phyloP scores from a whole-genome alignment of 1,140 invertebrate genomes.

The Brachionus koreanus region DNA sequence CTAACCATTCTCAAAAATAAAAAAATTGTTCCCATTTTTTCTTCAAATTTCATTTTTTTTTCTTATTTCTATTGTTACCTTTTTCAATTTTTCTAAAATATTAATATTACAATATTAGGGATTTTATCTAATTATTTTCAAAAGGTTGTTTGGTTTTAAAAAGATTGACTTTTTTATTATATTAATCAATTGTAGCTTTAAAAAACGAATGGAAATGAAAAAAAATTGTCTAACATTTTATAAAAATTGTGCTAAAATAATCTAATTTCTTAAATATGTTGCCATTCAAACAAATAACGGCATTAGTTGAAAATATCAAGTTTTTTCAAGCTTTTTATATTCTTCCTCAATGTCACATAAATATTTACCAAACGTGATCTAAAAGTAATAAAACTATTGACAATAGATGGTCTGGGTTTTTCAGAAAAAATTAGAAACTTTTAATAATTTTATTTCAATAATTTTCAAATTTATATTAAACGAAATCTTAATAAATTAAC shows the following conservation, averaged over 20 bases:
- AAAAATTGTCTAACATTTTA: too few relatives aligned
- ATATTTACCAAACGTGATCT: background rate
- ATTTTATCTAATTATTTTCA: too few relatives aligned
- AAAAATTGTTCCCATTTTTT: background rate
- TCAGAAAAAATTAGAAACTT: background rate
- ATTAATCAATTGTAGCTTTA: too few relatives aligned
- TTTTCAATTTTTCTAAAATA: background rate
- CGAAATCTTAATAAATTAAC: background rate
- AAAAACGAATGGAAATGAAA: too few relatives aligned
- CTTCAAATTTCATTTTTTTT: background rate
- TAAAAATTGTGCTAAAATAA: too few relatives aligned
- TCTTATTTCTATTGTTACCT: background rate
- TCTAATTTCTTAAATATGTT: background rate
- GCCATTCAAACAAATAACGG: background rate
- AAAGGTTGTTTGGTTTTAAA: too few relatives aligned
- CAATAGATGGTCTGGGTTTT: too few relatives aligned
- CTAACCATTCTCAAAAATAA: background rate
- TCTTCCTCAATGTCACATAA: background rate
- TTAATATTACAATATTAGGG: too few relatives aligned
- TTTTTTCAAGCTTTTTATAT: background rate
- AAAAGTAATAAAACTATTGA: background rate
- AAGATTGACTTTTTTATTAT: too few relatives aligned
- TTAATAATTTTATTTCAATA: slow-evolving; percentile 7
- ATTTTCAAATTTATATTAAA: background rate
- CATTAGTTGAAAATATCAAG: background rate